Evolutionary conservation across 2,113 vertebrate genomes (phyloP).

Genomic region (Ondatra zibethicus): DNA sequence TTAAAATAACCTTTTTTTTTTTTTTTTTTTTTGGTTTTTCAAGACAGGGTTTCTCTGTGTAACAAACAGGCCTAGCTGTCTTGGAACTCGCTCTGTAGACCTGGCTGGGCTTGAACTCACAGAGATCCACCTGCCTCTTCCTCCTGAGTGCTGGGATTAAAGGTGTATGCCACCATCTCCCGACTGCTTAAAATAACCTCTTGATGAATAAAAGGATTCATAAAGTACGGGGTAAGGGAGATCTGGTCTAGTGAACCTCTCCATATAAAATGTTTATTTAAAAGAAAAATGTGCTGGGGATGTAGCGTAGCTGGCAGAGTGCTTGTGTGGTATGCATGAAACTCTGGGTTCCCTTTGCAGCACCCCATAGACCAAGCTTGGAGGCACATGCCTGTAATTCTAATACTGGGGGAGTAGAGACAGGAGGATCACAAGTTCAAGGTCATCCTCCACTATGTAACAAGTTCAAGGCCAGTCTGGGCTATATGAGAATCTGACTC

Average conservation of each 20-base stretch:
- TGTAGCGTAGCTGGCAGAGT: too few species aligned
- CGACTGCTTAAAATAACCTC: not conserved
- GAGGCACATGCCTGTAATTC: not conserved
- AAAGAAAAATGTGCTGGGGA: not conserved
- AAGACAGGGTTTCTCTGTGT: too few species aligned
- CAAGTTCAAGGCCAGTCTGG: not conserved
- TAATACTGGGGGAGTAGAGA: not conserved
- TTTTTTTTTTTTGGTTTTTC: too few species aligned
- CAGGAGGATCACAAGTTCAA: not conserved
- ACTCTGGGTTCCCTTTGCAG: not conserved
- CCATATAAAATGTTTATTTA: not conserved
- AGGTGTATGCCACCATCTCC: too few species aligned
- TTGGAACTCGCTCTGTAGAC: too few species aligned
- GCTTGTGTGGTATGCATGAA: not conserved
- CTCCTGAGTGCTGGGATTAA: too few species aligned
- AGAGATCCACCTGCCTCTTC: too few species aligned
- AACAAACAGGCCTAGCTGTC: too few species aligned
- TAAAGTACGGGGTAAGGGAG: not conserved
- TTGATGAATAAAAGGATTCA: not conserved
- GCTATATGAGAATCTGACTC: not conserved
- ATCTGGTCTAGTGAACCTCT: slow-evolving; percentile 4
- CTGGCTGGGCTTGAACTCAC: too few species aligned
- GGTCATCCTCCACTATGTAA: not conserved
- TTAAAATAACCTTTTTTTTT: not conserved
- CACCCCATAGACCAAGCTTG: not conserved